A percentile compares a stretch with the other conserved stretches of the same genome.
Evolutionary conservation across 2,113 vertebrate species (phyloP).

Genomic region (Oncorhynchus kisutch): DNA sequence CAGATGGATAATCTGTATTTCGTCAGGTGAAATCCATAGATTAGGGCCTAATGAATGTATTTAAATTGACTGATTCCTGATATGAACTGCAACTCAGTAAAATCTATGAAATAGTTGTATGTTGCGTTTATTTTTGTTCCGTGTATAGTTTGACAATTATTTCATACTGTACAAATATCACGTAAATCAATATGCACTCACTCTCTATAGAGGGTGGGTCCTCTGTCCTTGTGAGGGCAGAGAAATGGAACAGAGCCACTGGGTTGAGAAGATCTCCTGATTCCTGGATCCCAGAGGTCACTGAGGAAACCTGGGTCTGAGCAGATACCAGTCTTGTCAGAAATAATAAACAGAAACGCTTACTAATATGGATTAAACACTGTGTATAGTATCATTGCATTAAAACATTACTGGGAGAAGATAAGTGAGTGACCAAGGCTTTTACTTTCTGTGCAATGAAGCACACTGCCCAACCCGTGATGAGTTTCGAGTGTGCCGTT

Average conservation of each 20-base stretch:
- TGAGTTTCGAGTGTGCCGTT: not conserved
- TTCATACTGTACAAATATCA: not conserved
- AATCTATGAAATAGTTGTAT: no score
- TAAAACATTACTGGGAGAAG: not conserved
- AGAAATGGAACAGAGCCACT: conserved; percentile 84
- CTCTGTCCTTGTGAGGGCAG: conserved; percentile 77
- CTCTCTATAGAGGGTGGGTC: conserved; percentile 74
- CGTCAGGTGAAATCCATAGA: no score
- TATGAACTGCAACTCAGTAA: no score
- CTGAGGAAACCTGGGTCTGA: conserved; percentile 70
- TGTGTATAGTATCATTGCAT: not conserved
- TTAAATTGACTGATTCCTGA: no score
- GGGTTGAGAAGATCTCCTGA: conserved; percentile 84
- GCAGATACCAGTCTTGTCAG: not conserved
- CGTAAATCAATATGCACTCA: conserved; percentile 46
- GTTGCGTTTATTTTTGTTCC: no score
- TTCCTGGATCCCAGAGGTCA: conserved; percentile 70
- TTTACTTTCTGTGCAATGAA: not conserved
- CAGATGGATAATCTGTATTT: no score
- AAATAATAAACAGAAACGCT: not conserved
- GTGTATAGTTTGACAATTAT: not conserved
- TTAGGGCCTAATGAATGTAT: no score
- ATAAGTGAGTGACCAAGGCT: not conserved
- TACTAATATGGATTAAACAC: not conserved
- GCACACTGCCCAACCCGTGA: not conserved